These are phyloP conservation scores for Nasonia vitripennis DNA, from an alignment of 1,140 invertebrate species.

Conservation along the genomic window DNA sequence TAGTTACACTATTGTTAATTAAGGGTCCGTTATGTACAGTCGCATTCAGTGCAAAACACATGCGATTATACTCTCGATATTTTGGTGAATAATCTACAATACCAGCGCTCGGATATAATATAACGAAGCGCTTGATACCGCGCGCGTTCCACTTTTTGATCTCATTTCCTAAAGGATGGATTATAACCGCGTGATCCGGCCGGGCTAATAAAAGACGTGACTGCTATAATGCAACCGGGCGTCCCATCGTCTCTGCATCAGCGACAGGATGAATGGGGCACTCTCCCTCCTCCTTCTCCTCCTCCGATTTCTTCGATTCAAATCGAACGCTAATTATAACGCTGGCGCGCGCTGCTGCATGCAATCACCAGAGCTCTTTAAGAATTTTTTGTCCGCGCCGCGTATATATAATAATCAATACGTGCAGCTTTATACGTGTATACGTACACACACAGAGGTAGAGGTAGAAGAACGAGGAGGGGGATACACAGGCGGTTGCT, in stretches of 20 bases:
- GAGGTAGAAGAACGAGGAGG: not conserved
- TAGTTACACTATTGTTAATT: slow-evolving; percentile 15
- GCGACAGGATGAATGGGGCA: slow-evolving; percentile 8
- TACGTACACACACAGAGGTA: not conserved
- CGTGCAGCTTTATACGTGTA: not conserved
- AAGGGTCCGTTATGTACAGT: not conserved
- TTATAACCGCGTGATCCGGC: slow-evolving; percentile 2
- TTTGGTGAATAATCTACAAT: too few species aligned
- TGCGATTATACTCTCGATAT: too few species aligned
- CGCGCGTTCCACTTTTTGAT: slow-evolving; percentile 7
- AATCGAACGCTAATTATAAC: slow-evolving; percentile 48
- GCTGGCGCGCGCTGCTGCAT: slow-evolving; percentile 27
- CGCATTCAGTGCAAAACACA: too few species aligned
- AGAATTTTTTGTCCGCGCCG: slow-evolving; percentile 3
- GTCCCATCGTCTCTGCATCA: slow-evolving; percentile 2
- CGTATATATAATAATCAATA: not conserved
- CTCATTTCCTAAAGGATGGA: slow-evolving; percentile 38
- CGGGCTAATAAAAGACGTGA: slow-evolving; percentile 2
- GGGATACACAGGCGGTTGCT: not conserved
- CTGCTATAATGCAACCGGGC: not conserved
- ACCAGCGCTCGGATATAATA: not conserved
- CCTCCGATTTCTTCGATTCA: slow-evolving; percentile 43
- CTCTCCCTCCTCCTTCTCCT: not conserved
- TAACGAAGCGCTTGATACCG: not conserved
- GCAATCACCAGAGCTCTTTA: slow-evolving; percentile 26